A percentile compares a stretch with the other conserved stretches of the same genome.
Conservation (phyloP, 2,888 invertebrate species). For the Aphodius sticticus region DNA sequence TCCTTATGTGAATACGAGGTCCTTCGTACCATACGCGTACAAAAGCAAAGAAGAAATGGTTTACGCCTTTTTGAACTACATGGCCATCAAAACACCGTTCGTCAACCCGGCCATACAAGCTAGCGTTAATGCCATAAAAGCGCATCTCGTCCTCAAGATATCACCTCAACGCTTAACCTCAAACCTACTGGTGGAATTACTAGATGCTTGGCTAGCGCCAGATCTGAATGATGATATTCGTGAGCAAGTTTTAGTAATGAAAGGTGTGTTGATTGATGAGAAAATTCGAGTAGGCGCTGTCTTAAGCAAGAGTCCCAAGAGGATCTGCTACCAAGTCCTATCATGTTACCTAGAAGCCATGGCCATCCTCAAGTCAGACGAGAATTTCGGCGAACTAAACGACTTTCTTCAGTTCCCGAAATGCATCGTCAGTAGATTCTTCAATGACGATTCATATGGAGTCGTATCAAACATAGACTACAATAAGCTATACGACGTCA, state of each 20-base stretch:
- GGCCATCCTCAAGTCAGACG: neutral
- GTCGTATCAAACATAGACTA: neutral
- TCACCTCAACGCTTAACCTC: constrained; percentile 10
- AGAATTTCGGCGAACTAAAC: neutral
- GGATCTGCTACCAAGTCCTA: constrained; percentile 14
- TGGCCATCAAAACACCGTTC: constrained; percentile 17
- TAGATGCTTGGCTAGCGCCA: constrained; percentile 20
- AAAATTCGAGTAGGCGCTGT: neutral
- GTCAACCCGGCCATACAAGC: neutral
- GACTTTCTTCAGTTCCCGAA: neutral
- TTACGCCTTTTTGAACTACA: constrained; percentile 22
- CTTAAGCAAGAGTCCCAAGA: neutral
- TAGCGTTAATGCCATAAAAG: constrained; percentile 15
- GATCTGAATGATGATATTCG: constrained; percentile 23
- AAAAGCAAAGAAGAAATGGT: constrained; percentile 17
- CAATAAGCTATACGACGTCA: neutral
- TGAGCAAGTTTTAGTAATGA: constrained; percentile 9
- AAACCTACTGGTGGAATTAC: constrained; percentile 10
- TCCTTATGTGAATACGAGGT: constrained; percentile 11
- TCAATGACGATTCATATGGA: neutral
- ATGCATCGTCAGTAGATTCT: neutral
- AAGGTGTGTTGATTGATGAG: constrained; percentile 14
- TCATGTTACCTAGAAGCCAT: constrained; percentile 20
- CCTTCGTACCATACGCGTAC: constrained; percentile 22
- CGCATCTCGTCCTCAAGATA: constrained; percentile 19